Evolutionary conservation across 2,888 invertebrate species (phyloP).

Genomic region (Sminthurides aquaticus): DNA sequence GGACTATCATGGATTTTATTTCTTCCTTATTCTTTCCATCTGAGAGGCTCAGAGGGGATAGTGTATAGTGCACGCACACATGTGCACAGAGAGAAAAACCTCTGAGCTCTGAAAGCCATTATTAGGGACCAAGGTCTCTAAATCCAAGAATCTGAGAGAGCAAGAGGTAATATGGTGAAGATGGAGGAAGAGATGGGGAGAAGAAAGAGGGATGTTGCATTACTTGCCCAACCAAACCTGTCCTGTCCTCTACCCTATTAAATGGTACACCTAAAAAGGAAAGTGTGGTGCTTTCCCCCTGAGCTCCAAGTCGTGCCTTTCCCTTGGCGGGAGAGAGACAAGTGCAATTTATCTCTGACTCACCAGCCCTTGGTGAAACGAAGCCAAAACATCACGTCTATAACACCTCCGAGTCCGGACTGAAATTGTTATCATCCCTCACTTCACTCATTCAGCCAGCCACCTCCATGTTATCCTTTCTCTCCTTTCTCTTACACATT

Average conservation of each 20-base stretch:
- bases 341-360: slow-evolving; percentile 28
- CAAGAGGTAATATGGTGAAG: too few relatives aligned
- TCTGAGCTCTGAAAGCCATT: too few relatives aligned
- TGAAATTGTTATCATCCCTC: slow-evolving; percentile 26
- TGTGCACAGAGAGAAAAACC: too few relatives aligned
- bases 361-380: slow-evolving; percentile 26
- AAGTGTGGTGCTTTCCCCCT: background rate
- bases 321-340: slow-evolving; percentile 20
- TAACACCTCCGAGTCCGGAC: slow-evolving; percentile 27
- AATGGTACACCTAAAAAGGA: background rate
- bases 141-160: too few relatives aligned
- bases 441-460: slow-evolving; percentile 3
- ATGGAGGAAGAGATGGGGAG: too few relatives aligned
- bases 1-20: background rate
- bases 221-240: too few relatives aligned
- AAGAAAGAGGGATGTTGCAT: too few relatives aligned
- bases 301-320: background rate
- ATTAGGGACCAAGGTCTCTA: too few relatives aligned
- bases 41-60: too few relatives aligned
- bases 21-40: too few relatives aligned
- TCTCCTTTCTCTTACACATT: slow-evolving; percentile 2
- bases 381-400: slow-evolving; percentile 28
- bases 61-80: too few relatives aligned
- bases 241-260: background rate
- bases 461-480: background rate